phyloP scores from a whole-genome alignment of 2,888 invertebrate genomes.

The Fabriciana adippe region DNA sequence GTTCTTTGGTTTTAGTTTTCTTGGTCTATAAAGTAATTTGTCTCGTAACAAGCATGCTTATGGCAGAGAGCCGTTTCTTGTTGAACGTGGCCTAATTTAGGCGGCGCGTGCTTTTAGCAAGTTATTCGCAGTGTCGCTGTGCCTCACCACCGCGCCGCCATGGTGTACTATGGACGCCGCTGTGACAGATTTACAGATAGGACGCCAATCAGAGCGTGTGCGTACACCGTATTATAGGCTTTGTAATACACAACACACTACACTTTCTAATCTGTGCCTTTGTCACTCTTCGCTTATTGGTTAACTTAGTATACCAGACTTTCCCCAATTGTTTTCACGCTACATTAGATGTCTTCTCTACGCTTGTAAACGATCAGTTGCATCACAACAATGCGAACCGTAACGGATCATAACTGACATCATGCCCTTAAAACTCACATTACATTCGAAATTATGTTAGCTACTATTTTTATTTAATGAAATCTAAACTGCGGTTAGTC shows the following conservation, averaged over 20 bases:
- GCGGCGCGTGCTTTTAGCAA: constrained; percentile 29
- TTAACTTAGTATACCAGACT: constrained; percentile 74
- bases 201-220: constrained; percentile 79
- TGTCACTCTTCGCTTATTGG: constrained; percentile 77
- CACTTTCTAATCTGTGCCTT: constrained; percentile 81
- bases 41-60: constrained; percentile 29
- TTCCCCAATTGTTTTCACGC: constrained; percentile 82
- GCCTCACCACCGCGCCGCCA: constrained; percentile 42
- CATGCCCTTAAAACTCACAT: constrained; percentile 38
- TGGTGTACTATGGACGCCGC: constrained; percentile 46
- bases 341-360: constrained; percentile 71
- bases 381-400: constrained; percentile 51
- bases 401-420: constrained; percentile 35
- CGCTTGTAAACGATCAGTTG: constrained; percentile 63
- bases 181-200: constrained; percentile 78
- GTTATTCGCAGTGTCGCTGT: constrained; percentile 28
- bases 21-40: neutral
- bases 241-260: constrained; percentile 75
- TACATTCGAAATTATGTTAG: constrained; percentile 31
- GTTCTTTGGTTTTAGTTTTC: constrained; percentile 9
- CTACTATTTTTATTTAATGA: constrained; percentile 40
- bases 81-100: constrained; percentile 31
- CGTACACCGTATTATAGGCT: constrained; percentile 70
- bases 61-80: constrained; percentile 36
- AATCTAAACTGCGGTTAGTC: constrained; percentile 68